These are phyloP conservation scores for Julus scandinavius DNA, from an alignment of 2,888 invertebrate genomes.

Conservation along the genomic window DNA sequence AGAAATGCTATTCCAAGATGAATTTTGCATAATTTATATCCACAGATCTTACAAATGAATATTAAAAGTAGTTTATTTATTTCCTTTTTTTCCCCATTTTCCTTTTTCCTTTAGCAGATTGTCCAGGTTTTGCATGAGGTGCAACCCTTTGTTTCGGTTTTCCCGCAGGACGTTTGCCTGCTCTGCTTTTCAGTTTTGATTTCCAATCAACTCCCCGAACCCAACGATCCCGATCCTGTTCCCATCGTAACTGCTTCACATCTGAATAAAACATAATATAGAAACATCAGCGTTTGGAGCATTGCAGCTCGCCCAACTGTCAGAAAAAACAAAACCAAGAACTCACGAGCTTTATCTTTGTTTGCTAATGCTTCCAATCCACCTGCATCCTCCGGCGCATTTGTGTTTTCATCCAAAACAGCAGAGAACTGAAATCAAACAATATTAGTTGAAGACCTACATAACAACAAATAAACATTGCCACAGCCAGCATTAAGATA, in stretches of 20 bases:
- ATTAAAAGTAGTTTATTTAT: neutral
- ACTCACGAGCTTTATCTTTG: conserved; percentile 65
- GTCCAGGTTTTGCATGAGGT: neutral
- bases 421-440: conserved; percentile 76
- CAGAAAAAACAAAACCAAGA: neutral
- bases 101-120: neutral
- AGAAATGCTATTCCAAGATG: neutral
- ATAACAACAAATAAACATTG: neutral
- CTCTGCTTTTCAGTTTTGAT: conserved; percentile 20
- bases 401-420: conserved; percentile 83
- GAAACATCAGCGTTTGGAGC: neutral
- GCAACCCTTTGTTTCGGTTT: neutral
- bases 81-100: neutral
- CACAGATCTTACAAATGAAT: neutral
- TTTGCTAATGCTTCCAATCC: conserved; percentile 69
- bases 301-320: neutral
- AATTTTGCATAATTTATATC: neutral
- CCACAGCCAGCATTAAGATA: neutral
- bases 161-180: neutral
- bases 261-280: conserved; percentile 60
- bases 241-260: conserved; percentile 66
- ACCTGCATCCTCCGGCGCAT: conserved; percentile 72
- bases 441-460: no score
- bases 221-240: conserved; percentile 63
- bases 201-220: conserved; percentile 58